A percentile compares a stretch with the other conserved stretches of the same genome.
phyloP scores from a whole-genome alignment of 2,797 vertebrate genomes.

The Halcyon leucocephala region DNA sequence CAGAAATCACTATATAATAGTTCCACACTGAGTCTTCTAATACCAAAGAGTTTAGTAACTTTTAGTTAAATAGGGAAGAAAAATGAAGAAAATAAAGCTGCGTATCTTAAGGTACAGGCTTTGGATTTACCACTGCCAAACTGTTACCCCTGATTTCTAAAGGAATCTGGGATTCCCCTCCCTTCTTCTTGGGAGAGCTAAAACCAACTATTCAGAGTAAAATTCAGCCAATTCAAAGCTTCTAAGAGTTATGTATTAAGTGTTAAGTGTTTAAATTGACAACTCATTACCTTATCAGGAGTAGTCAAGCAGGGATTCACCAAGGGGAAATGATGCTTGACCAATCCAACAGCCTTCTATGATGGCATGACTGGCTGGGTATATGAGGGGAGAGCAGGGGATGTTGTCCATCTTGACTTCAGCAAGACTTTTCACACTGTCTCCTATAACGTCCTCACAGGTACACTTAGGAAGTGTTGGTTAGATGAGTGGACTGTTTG shows the following conservation, averaged over 20 bases:
- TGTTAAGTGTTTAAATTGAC: background rate
- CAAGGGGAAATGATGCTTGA: too few relatives aligned
- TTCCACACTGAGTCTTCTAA: background rate
- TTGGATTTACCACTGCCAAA: background rate
- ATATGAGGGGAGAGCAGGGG: too few relatives aligned
- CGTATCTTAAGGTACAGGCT: background rate
- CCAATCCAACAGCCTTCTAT: too few relatives aligned
- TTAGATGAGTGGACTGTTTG: too few relatives aligned
- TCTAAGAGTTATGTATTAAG: background rate
- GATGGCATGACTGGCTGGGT: too few relatives aligned
- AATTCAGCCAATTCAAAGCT: background rate
- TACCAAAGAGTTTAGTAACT: background rate
- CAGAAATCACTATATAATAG: background rate
- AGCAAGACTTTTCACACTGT: too few relatives aligned
- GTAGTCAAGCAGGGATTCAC: too few relatives aligned
- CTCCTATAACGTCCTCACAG: too few relatives aligned
- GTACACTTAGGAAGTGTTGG: too few relatives aligned
- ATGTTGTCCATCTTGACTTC: too few relatives aligned
- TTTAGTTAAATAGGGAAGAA: background rate
- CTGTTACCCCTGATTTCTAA: background rate
- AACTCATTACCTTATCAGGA: background rate
- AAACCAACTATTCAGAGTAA: background rate
- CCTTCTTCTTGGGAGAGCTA: background rate
- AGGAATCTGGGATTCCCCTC: background rate
- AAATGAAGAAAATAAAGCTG: background rate